Evolutionary conservation across 1,140 invertebrate species (phyloP), one percentile per base, ranked within the genome.

Genomic region (Manduca sexta): DNA sequence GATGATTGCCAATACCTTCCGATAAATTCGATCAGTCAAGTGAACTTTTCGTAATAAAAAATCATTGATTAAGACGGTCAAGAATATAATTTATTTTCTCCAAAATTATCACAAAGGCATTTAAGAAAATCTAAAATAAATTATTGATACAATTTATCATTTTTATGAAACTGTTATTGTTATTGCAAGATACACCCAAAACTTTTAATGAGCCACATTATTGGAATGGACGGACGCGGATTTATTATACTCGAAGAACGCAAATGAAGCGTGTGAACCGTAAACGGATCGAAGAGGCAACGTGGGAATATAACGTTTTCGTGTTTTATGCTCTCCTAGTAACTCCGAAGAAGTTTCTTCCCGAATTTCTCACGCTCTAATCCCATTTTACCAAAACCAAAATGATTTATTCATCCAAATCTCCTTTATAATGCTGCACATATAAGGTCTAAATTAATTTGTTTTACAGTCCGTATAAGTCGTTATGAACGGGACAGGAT

Each of bases 281-380:
- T 11, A n/a, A 13, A 38, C 43, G 15, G 7, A 49, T 18, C 43
- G 43, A 52, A 43, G 39, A 41, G 7, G 38, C 17, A 48, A 47
- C 74, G 67, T 73, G 69, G 64, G 74, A 73, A 73, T 37, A 16
- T 30, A 39, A 12, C 59, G 30, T 45, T 63, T 69, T 45, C 26
- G 35, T 34, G 30, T 1, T 43, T 42, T 41, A 72, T 83, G 64
- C n/a, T 4, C 35, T 56, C 82, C 79, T 85, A 55, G 79, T 85
- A 74, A 40, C 33, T 51, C 54, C 59, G 73, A 83, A 85, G 79
- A 82, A 80, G 71, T 82, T 83, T 76, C 67, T 78, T 80, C 73
- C 76, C 73, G 73, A 83, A 82, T 80, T 85, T 85, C 82, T 85
- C 82, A 85, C 82, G 82, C 60, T 85, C 63, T 52, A 54, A 69